Percentiles rank a stretch among this genome's conserved stretches.
phyloP scores from a whole-genome alignment of 2,888 invertebrate species.

The Drosophila birchii region DNA sequence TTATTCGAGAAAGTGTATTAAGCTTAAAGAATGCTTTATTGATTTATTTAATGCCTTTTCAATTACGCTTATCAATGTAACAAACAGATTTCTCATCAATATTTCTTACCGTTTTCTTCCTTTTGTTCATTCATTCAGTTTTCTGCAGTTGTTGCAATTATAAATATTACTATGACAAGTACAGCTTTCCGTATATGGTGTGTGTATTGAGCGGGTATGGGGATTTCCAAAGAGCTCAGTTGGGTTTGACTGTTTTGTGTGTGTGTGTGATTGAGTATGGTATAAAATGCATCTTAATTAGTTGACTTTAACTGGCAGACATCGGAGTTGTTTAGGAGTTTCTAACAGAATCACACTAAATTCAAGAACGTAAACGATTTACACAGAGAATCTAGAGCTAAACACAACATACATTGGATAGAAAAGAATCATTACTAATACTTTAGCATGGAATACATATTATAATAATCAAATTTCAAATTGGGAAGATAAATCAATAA shows the following conservation, averaged over 20 bases:
- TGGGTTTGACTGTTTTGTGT: conserved; percentile 33
- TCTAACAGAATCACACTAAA: conserved; percentile 50
- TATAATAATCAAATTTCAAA: conserved; percentile 54
- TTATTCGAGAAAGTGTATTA: conserved; percentile 15
- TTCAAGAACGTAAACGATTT: conserved; percentile 35
- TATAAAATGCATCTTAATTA: conserved; percentile 67
- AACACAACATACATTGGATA: conserved; percentile 57
- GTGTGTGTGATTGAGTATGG: conserved; percentile 41
- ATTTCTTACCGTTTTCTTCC: conserved; percentile 29
- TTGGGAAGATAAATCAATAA: conserved; percentile 45
- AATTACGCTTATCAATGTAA: conserved; percentile 77
- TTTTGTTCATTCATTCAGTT: conserved; percentile 59
- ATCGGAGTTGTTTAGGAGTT: conserved; percentile 45
- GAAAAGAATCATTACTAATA: conserved; percentile 58
- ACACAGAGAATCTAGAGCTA: conserved; percentile 56
- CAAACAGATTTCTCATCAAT: conserved; percentile 72
- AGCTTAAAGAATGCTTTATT: conserved; percentile 77
- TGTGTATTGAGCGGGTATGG: conserved; percentile 54
- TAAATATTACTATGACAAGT: conserved; percentile 76
- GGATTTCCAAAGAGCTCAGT: conserved; percentile 51
- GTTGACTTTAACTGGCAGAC: conserved; percentile 64
- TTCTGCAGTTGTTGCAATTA: conserved; percentile 66
- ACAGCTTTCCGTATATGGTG: conserved; percentile 54
- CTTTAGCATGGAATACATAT: conserved; percentile 65
- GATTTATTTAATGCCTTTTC: conserved; percentile 76